A percentile compares a stretch with the other conserved stretches of the same genome.
Evolutionary conservation across 2,888 invertebrate genomes (phyloP).

Genomic region (Thysanoteuthis rhombus): DNA sequence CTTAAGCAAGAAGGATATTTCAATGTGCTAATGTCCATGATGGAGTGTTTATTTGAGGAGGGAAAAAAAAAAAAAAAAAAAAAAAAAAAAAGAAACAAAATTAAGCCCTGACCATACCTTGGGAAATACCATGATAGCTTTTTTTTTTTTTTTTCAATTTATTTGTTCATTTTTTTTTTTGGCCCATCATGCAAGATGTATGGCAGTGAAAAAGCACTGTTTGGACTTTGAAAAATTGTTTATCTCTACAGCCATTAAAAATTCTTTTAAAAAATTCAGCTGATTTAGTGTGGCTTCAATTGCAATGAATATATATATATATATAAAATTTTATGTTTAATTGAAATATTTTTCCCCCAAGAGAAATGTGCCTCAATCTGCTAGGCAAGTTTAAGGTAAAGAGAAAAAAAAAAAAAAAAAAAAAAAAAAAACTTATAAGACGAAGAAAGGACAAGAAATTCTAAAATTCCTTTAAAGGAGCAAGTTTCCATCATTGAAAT

Average conservation of each 20-base stretch:
- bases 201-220: not conserved
- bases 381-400: not conserved
- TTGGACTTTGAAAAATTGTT: not conserved
- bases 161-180: not conserved
- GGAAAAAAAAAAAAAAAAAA: too few relatives aligned
- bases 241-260: not conserved
- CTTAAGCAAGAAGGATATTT: constrained; percentile 12
- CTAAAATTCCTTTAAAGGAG: not conserved
- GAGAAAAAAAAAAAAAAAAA: not conserved
- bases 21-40: not conserved
- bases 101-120: not conserved
- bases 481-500: not conserved
- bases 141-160: not conserved
- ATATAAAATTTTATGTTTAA: not conserved
- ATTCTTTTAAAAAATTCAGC: not conserved
- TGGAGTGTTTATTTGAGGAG: not conserved
- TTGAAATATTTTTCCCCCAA: not conserved
- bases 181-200: not conserved
- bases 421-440: not conserved
- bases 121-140: not conserved
- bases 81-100: not conserved
- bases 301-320: not conserved
- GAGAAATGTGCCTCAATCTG: not conserved
- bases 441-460: not conserved
- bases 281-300: not conserved